phyloP scores from a whole-genome alignment of 2,888 invertebrate genomes.

The Andricus curvator region DNA sequence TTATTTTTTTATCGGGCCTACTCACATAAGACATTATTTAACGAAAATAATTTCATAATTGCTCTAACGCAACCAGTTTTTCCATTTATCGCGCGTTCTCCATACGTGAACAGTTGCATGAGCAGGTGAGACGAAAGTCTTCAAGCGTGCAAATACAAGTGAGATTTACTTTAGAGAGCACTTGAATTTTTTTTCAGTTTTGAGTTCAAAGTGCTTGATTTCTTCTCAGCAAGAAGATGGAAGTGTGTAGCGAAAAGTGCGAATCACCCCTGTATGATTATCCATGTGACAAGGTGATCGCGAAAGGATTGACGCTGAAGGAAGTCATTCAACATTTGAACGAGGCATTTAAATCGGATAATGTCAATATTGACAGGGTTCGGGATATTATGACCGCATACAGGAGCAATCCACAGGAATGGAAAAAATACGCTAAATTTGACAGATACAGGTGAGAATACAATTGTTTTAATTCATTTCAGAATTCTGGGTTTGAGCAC shows the following conservation, averaged over 20 bases:
- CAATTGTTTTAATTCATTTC: not conserved
- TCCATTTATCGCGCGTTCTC: conserved; percentile 28
- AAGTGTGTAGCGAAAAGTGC: conserved; percentile 52
- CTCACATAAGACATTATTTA: not conserved
- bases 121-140: conserved; percentile 20
- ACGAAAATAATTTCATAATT: not conserved
- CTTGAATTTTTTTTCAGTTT: not conserved
- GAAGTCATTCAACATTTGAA: conserved; percentile 86
- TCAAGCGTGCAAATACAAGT: not conserved
- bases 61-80: not conserved
- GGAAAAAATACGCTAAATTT: conserved; percentile 96
- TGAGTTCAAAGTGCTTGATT: not conserved
- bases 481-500: not conserved
- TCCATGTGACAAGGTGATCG: conserved; percentile 11
- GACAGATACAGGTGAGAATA: conserved; percentile 88
- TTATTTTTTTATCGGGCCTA: not conserved
- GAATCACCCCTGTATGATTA: not conserved
- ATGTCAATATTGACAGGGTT: conserved; percentile 95
- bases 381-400: conserved; percentile 89
- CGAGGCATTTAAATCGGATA: conserved; percentile 87
- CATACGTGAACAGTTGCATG: conserved; percentile 1
- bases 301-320: conserved; percentile 77
- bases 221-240: conserved; percentile 56
- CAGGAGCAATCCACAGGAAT: conserved; percentile 93
- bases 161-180: not conserved